Evolutionary conservation across 2,113 vertebrate genomes (phyloP).

Genomic region (Petrocephalus zakoni): DNA sequence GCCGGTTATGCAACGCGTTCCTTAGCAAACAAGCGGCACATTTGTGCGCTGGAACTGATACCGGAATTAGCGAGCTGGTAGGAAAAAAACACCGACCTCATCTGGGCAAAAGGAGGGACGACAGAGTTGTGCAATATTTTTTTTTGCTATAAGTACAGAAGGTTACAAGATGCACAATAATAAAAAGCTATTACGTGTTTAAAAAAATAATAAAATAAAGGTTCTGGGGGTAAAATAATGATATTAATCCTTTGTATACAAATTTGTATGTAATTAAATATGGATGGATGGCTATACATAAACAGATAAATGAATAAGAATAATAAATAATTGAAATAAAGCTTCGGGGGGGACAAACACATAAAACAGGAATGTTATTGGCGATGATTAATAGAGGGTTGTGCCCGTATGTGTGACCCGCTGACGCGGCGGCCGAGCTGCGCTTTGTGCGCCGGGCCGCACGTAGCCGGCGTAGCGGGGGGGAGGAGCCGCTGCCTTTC

Average conservation of each 20-base stretch:
- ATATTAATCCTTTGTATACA: too few relatives aligned
- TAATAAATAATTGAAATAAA: too few relatives aligned
- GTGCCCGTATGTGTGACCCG: neutral
- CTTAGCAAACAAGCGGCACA: neutral
- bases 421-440: neutral
- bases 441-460: neutral
- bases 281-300: too few relatives aligned
- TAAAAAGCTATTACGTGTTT: too few relatives aligned
- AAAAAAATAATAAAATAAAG: too few relatives aligned
- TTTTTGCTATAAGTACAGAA: neutral
- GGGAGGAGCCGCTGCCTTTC: neutral
- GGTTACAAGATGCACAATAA: neutral
- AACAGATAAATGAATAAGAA: too few relatives aligned
- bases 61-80: neutral
- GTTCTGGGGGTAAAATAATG: too few relatives aligned
- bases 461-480: neutral
- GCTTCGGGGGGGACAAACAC: too few relatives aligned
- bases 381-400: neutral
- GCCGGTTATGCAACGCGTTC: neutral
- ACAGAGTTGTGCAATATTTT: neutral
- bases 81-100: neutral
- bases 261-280: too few relatives aligned
- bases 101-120: too few relatives aligned
- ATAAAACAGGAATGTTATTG: neutral
- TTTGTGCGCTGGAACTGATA: neutral